Evolutionary conservation across 2,797 vertebrate species (phyloP), one percentile per base, ranked within the genome.

Genomic region (Malurus splendens): DNA sequence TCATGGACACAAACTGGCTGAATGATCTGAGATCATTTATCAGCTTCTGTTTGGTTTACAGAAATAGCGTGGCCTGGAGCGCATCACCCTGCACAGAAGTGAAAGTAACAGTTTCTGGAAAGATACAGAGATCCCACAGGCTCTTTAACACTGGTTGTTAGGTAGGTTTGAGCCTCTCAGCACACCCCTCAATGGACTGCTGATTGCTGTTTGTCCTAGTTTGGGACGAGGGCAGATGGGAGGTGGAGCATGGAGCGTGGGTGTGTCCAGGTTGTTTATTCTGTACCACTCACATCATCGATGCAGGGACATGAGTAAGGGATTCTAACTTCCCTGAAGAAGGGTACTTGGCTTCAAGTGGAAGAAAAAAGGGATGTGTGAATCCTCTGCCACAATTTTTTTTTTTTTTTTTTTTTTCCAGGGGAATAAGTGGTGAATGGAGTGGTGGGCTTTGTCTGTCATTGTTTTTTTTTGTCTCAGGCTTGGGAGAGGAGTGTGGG

Each of bases 281-380:
- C 36, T 22, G 3, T 3, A 14, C 3, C 9, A n/a, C 3, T 36
- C 0, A 0, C 9, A 33, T 5, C 17, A 41, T 14, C 0, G 0
- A 7, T 42, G 20, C 9, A 42, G 20, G 10, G 39, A 6, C 9
- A 18, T 3, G 36, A 42, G 14, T 27, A 50, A 56, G 9, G 25
- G 22, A 42, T 36, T 56, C 20, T 30, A 17, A 25, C 14, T 36
- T 42, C 36, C 1, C 1, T 28, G 33, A 18, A 54, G 18, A 32
- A 14, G 30, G 6, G 13, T 3, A 7, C 0, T 0, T 12, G 22
- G 23, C 18, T 45, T 44, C 77, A 52, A 18, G n/a, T 7, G 14
- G 20, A 25, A 72, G 20, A n/a, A 24, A 42, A 42, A 50, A 2
- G 11, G 9, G 12, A 25, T 22, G 13, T 0, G 1, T 1, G 8